Evolutionary conservation across 1,140 invertebrate genomes (phyloP).

Genomic region (Drosophila pruinosa): DNA sequence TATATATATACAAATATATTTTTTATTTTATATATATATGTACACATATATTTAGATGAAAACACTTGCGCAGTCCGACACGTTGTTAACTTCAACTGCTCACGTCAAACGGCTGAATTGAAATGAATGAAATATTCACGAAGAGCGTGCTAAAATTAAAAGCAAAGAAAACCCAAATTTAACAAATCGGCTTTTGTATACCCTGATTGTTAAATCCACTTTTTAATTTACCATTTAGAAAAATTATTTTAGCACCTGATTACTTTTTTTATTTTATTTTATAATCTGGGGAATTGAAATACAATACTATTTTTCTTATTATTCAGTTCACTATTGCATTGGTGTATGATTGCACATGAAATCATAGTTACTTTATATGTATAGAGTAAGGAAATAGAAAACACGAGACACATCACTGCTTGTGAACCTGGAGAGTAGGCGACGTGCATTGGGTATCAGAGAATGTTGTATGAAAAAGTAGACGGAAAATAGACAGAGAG

Average conservation of each 20-base stretch:
- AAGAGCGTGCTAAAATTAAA: constrained; percentile 63
- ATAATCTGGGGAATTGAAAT: too few species aligned
- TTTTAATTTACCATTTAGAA: too few species aligned
- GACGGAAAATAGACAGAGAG: constrained; percentile 27
- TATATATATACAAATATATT: too few species aligned
- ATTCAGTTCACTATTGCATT: too few species aligned
- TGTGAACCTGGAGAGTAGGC: constrained; percentile 26
- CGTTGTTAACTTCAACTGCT: constrained; percentile 41
- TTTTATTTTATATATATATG: constrained; percentile 39
- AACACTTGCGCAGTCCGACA: constrained; percentile 56
- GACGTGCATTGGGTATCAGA: constrained; percentile 25
- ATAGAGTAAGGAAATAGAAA: constrained; percentile 19
- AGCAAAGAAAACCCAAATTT: constrained; percentile 18
- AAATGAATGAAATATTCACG: constrained; percentile 75
- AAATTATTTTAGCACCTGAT: neutral
- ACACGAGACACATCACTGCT: constrained; percentile 38
- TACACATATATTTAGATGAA: constrained; percentile 29
- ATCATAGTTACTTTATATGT: neutral
- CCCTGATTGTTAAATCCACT: too few species aligned
- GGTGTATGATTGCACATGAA: neutral
- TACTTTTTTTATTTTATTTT: too few species aligned
- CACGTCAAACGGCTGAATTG: constrained; percentile 65
- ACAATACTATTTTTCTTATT: too few species aligned
- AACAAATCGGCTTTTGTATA: too few species aligned
- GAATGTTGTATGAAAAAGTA: constrained; percentile 23